phyloP scores from a whole-genome alignment of 2,888 invertebrate genomes.

The Hydrotaea diabolus region DNA sequence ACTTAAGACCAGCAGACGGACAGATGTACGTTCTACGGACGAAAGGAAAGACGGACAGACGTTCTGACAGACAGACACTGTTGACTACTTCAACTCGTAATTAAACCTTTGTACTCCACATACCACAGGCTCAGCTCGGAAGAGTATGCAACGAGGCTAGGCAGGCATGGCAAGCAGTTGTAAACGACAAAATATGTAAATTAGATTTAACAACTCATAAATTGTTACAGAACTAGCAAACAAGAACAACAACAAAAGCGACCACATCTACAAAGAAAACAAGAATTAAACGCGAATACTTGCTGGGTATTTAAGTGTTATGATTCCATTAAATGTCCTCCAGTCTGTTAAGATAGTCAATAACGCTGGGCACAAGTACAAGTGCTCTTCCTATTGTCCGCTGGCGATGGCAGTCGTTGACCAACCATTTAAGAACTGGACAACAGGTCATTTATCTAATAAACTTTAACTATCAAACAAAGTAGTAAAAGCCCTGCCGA shows the following conservation, averaged over 20 bases:
- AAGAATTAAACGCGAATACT: constrained; percentile 5
- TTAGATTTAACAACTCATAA: constrained; percentile 39
- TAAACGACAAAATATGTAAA: constrained; percentile 34
- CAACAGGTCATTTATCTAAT: constrained; percentile 58
- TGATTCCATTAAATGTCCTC: not conserved
- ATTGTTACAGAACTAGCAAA: constrained; percentile 24
- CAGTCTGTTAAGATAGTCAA: not conserved
- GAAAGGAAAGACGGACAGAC: no score
- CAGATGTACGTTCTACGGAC: no score
- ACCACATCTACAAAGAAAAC: not conserved
- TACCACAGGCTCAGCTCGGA: not conserved
- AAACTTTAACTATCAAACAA: constrained; percentile 44
- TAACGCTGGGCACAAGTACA: not conserved
- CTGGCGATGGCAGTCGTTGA: not conserved
- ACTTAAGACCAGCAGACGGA: not conserved
- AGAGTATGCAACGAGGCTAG: no score
- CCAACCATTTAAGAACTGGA: constrained; percentile 47
- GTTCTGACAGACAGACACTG: not conserved
- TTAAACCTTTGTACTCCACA: constrained; percentile 14
- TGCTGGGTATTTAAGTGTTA: constrained; percentile 13
- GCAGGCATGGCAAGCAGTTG: not conserved
- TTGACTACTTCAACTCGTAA: not conserved
- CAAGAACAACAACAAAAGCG: constrained; percentile 9
- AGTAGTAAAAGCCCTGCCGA: not conserved
- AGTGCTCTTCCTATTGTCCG: not conserved